Conservation (phyloP, 2,797 vertebrate species). For the Lutjanus argentimaculatus region DNA sequence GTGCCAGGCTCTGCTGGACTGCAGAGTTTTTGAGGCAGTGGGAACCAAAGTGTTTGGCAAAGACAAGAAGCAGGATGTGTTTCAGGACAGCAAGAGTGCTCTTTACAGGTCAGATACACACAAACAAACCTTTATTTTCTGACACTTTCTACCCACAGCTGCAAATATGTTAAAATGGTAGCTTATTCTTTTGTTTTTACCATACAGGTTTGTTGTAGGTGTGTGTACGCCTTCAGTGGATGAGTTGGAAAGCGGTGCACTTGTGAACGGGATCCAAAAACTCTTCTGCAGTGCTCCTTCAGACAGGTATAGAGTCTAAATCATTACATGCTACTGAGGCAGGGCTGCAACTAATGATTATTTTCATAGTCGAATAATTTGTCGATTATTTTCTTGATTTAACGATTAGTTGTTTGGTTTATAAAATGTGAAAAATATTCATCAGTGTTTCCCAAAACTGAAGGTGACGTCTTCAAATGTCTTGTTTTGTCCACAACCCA, state of each 20-base stretch:
- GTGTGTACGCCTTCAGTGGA: conserved; percentile 51
- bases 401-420: too few species aligned
- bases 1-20: conserved; percentile 94
- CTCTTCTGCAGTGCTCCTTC: conserved; percentile 55
- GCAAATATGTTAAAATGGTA: not conserved
- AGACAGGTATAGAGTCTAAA: conserved; percentile 43
- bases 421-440: too few species aligned
- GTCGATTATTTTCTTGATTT: too few species aligned
- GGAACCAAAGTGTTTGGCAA: conserved; percentile 89
- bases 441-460: too few species aligned
- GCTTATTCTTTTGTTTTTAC: not conserved
- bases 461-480: too few species aligned
- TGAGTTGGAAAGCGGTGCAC: conserved; percentile 70
- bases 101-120: conserved; percentile 87
- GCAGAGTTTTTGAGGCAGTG: conserved; percentile 91
- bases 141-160: not conserved
- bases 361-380: too few species aligned
- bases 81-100: conserved; percentile 90
- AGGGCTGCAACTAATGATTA: too few species aligned
- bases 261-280: conserved; percentile 70
- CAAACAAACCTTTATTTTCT: not conserved
- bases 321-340: not conserved
- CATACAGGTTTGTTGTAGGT: conserved; percentile 80
- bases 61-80: conserved; percentile 84
- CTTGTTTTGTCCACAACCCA: too few species aligned